Evolutionary conservation across 2,113 vertebrate genomes (phyloP).

Genomic region (Myanophis thanlyinensis): DNA sequence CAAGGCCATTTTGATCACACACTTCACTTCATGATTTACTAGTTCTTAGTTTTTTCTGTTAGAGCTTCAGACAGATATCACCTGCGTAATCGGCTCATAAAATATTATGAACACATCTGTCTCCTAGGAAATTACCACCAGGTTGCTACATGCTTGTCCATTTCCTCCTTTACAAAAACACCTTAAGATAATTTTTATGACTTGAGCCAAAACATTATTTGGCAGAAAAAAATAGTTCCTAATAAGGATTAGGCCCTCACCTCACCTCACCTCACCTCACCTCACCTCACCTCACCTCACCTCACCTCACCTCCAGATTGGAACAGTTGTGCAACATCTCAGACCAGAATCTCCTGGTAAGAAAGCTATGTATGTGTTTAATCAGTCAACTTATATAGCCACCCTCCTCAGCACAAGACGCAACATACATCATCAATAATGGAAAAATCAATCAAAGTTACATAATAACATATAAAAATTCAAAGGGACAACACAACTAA

Average conservation of each 20-base stretch:
- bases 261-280: too few relatives aligned
- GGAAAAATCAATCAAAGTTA: neutral
- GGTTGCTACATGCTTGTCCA: neutral
- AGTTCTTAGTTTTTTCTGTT: neutral
- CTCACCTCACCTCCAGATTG: neutral
- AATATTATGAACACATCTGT: neutral
- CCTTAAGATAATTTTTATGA: neutral
- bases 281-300: too few relatives aligned
- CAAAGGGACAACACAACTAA: neutral
- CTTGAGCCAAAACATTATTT: neutral
- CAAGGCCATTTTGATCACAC: neutral
- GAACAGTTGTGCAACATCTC: neutral
- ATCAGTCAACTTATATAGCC: neutral
- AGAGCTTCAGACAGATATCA: neutral
- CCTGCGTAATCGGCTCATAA: neutral
- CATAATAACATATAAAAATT: neutral
- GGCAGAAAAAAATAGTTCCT: neutral
- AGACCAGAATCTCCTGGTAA: neutral
- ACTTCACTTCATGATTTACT: neutral
- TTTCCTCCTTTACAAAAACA: neutral
- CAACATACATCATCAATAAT: neutral
- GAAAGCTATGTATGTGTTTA: neutral
- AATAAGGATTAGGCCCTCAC: neutral
- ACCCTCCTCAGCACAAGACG: neutral
- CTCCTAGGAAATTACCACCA: neutral